Evolutionary conservation across 2,113 vertebrate species (phyloP), one percentile per base, ranked within the genome.

Genomic region (Lathamus discolor): DNA sequence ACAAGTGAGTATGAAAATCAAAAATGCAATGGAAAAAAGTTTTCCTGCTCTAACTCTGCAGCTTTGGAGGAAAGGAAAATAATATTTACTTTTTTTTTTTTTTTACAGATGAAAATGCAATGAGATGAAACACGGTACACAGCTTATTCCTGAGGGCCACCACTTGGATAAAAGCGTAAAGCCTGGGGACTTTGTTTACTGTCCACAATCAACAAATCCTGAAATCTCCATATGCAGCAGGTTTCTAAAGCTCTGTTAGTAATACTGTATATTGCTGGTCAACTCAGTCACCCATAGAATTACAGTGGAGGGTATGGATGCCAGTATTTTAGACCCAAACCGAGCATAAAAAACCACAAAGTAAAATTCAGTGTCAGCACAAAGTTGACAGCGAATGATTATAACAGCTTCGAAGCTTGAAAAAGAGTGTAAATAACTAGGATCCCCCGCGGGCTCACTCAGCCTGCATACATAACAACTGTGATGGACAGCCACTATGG

Each of bases 351-450:
- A 98, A 98, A 98, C 97, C 98, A 98, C 97, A 98, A 98, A 98
- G 97, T 98, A 98, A 98, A 98, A 98, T 98, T 97, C 97, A 95
- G 97, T 98, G 98, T 98, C 98, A 98, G 98, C 98, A 98, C 97
- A 98, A 98, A 98, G 98, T 98, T 98, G 98, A 98, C 98, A 98
- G 98, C 97, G 90, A 98, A 98, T 98, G 98, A 98, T 98, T 98
- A 98, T 98, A 98, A 98, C 98, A 98, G 98, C 98, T 98, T 98
- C 97, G 95, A 97, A 98, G 98, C 97, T 98, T 98, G 98, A 98
- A 98, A 98, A 98, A 98, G 98, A 98, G 98, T 98, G 98, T 98
- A 98, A 98, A 98, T 98, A 98, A 98, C 97, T 98, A 97, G 98
- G 98, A 98, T 98, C 98, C 98, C 98, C 98, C 89, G 98, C 97